Evolutionary conservation across 2,888 invertebrate species (phyloP), one percentile per base, ranked within the genome.

Genomic region (Pachydiplax longipennis): DNA sequence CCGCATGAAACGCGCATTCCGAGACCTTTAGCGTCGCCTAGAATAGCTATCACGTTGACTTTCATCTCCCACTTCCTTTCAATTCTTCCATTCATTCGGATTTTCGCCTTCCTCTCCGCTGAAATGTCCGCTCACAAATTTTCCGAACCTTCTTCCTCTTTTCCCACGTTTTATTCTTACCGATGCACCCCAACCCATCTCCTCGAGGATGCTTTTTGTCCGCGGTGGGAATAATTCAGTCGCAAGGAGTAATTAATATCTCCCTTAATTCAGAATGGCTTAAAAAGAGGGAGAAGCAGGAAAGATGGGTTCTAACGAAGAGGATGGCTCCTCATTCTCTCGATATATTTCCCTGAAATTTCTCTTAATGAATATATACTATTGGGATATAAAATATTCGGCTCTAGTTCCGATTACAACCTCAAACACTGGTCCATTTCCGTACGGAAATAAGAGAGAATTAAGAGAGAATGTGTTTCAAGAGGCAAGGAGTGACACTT

Each of bases 111-210:
- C 37, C 87, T 87, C 58, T 83, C 35, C 87, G 61, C 61, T n/a
- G 44, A 83, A 35, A 58, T 83, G 83, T 53, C 53, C 58, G 83
- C 61, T 61, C 61, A 35, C 87, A 61, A 58, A 87, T 87, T 87
- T 87, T 61, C 61, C 61, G 61, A 87, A 37, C 58, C 73, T 31
- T 73, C 73, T 31, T 73, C 65, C n/a, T n/a, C n/a, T n/a, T 65
- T 65, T 25, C 12, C 65, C 65, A 4, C 10, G 0, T 61, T 61
- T 65, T n/a, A 8, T 25, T 73, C 25, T 12, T 73, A 13, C 25
- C 25, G 2, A 1, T 18, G n/a, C 65, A n/a, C n/a, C n/a, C 61
- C 61, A 31, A 12, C 18, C 6, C 83, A 83, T n/a, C 83, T 58
- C 35, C 13, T 15, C 13, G 25, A n/a, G 31, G 73, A 31, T 31